Base-by-base conservation (phyloP, 2,888 invertebrate species). In the Suillia variegata region DNA sequence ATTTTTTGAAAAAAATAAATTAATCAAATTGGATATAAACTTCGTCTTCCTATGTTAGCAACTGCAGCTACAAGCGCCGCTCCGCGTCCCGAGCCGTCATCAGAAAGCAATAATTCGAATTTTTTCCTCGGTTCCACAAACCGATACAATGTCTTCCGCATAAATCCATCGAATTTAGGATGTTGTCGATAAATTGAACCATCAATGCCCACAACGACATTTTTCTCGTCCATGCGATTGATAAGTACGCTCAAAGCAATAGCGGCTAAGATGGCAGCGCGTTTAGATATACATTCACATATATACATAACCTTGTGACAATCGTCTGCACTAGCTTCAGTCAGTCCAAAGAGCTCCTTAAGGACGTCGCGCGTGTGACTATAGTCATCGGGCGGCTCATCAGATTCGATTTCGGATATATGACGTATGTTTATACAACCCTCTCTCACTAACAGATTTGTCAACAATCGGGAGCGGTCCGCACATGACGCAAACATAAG, bases 21-120 rank as follows among this genome's bases (percentile, higher is more conserved):
- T n/a, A n/a, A n/a, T n/a, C n/a, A n/a, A n/a, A n/a, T n/a, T n/a
- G n/a, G n/a, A n/a, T n/a, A n/a, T n/a, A n/a, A n/a, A n/a, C n/a
- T 31, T 31, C 31, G 31, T 6, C 31, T 31, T 2, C 60, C 52
- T 68, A 68, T 69, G 59, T 71, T 71, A 31, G 93, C 93, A 18
- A 96, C 95, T 4, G 96, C 96, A n/a, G 96, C 96, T 3, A 97
- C 95, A 58, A 97, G 83, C 53, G 96, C 97, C 51, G 96, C 97
- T 26, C 96, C 97, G 70, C 94, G 89, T n/a, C 96, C 97, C 74
- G 94, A 95, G 52, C 96, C 96, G 79, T 97, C 97, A 79, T 96
- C 94, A 0, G 96, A 95, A 56, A 97, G 83, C 94, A 95, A 95
- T 70, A 97, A 84, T 80, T 94, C 91, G 82, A 94, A 96, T 89